Percentiles rank a stretch among this genome's conserved stretches.
Conservation (phyloP, 2,797 vertebrate species). For the Smutsia gigantea region DNA sequence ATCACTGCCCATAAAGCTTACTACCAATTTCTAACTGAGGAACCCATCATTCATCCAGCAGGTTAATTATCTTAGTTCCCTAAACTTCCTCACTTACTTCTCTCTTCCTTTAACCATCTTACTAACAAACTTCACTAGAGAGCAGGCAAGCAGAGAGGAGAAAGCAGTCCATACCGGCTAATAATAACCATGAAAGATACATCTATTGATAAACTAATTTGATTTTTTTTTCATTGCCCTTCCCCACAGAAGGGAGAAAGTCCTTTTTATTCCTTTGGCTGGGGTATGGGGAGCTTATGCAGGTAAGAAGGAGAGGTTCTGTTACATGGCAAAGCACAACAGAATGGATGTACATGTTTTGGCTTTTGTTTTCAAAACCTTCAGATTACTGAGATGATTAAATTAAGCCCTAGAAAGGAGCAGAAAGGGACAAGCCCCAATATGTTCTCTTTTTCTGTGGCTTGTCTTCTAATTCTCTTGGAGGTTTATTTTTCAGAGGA, state of each 20-base stretch:
- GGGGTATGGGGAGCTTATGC: not conserved
- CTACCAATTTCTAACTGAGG: not conserved
- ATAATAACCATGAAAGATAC: not conserved
- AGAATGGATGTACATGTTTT: not conserved
- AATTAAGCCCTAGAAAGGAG: not conserved
- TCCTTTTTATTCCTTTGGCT: not conserved
- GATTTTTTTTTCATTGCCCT: not conserved
- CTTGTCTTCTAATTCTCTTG: not conserved
- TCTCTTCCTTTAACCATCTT: conserved; percentile 22
- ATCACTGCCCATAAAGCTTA: not conserved
- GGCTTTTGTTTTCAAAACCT: not conserved
- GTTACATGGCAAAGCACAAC: not conserved
- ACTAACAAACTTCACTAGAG: not conserved
- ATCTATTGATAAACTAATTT: not conserved
- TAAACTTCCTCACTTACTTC: not conserved
- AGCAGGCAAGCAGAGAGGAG: not conserved
- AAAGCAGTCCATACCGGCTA: not conserved
- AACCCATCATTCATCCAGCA: not conserved
- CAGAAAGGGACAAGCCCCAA: not conserved
- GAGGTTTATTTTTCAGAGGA: not conserved
- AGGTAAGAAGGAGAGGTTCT: not conserved
- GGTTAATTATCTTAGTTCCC: not conserved
- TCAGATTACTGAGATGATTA: not conserved
- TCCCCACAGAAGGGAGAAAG: not conserved
- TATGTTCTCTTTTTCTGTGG: not conserved